Percentiles rank a stretch among this genome's conserved stretches.
phyloP scores from a whole-genome alignment of 2,113 vertebrate species.

The Paramormyrops kingsleyae region DNA sequence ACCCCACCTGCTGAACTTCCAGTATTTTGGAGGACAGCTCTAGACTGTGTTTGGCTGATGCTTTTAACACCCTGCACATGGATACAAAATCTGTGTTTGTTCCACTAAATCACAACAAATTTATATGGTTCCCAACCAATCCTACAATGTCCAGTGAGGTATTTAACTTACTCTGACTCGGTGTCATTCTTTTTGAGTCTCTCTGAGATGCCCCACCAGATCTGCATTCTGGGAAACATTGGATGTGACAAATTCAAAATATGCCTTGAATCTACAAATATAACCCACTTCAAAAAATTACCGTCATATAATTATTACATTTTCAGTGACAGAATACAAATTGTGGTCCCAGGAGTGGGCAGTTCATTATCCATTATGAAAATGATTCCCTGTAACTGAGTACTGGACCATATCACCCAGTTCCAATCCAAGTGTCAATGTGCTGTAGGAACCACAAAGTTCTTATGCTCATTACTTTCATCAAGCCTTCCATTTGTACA shows the following conservation, averaged over 20 bases:
- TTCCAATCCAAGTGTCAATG: background rate
- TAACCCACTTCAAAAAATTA: background rate
- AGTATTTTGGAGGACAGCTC: slow-evolving; percentile 47
- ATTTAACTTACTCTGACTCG: slow-evolving; percentile 48
- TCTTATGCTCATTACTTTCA: background rate
- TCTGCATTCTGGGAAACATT: slow-evolving; percentile 58
- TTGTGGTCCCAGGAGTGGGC: background rate
- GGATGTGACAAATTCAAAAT: background rate
- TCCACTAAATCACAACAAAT: background rate
- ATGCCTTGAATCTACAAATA: background rate
- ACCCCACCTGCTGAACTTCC: slow-evolving; percentile 48
- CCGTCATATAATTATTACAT: background rate
- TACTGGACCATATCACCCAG: background rate
- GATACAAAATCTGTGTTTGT: background rate
- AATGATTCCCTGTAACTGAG: background rate
- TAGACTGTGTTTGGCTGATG: slow-evolving; percentile 43
- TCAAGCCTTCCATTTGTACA: background rate
- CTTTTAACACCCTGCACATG: slow-evolving; percentile 45
- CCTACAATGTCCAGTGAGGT: background rate
- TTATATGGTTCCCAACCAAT: background rate
- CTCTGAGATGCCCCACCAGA: slow-evolving; percentile 55
- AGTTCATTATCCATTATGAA: background rate
- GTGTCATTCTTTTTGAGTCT: slow-evolving; percentile 49
- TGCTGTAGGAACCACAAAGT: background rate
- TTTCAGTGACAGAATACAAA: background rate